These are phyloP conservation scores for Pristionchus fissidentatus DNA, from an alignment of 2,888 invertebrate genomes.

Conservation along the genomic window DNA sequence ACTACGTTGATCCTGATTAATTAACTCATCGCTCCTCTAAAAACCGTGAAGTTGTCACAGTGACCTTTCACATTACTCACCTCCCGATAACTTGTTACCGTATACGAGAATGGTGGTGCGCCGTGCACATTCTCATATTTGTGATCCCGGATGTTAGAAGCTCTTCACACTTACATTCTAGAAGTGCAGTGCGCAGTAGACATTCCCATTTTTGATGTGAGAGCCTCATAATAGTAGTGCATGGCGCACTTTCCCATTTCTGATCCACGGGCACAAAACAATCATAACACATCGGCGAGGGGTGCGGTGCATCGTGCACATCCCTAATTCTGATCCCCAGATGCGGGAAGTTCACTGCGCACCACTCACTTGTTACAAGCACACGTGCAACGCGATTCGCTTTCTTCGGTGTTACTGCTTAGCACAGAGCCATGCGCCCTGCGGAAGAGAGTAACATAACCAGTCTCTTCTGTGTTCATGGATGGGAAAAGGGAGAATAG, in stretches of 20 bases:
- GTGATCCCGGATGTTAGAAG: background rate
- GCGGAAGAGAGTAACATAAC: too few relatives aligned
- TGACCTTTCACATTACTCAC: conserved; percentile 19
- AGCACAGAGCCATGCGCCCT: background rate
- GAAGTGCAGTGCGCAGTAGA: background rate
- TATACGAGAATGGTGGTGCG: background rate
- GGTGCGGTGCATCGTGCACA: background rate
- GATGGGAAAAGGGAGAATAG: background rate
- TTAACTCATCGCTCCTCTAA: background rate
- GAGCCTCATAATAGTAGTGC: background rate
- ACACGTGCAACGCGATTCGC: conserved; percentile 21
- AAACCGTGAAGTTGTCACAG: background rate
- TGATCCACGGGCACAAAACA: background rate
- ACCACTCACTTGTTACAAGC: background rate
- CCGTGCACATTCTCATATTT: background rate
- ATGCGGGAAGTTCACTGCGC: background rate
- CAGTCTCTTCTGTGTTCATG: background rate
- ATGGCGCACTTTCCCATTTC: background rate
- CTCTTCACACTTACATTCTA: background rate
- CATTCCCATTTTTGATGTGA: background rate
- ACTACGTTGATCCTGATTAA: conserved; percentile 11
- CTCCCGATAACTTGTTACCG: background rate
- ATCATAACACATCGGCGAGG: background rate
- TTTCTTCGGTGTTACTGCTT: conserved; percentile 31
- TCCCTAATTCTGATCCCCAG: background rate